Evolutionary conservation across 2,797 vertebrate genomes (phyloP).

Genomic region (Apogon talboti): DNA sequence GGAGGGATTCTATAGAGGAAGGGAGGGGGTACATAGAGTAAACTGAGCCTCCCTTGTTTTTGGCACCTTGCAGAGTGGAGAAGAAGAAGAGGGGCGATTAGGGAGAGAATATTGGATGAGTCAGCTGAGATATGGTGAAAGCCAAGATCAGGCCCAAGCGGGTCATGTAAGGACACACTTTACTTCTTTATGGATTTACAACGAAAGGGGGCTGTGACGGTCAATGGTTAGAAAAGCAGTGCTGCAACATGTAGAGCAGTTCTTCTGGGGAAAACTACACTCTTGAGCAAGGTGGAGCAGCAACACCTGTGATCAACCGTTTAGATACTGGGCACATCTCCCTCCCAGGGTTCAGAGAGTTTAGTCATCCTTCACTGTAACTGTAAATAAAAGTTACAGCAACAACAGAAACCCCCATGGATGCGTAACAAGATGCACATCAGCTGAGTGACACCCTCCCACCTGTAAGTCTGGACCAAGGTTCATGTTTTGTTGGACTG

Average conservation of each 20-base stretch:
- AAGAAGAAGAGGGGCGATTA: constrained; percentile 55
- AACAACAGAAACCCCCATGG: no score
- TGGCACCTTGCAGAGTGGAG: constrained; percentile 73
- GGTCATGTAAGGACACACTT: constrained; percentile 68
- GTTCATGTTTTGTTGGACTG: no score
- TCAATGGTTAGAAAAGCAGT: constrained; percentile 7
- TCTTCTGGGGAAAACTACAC: constrained; percentile 11
- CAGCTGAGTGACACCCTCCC: no score
- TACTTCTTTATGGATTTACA: constrained; percentile 13
- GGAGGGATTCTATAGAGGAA: constrained; percentile 68
- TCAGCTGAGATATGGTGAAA: constrained; percentile 70
- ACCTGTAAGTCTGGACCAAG: no score
- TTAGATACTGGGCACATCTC: neutral
- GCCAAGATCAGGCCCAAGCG: constrained; percentile 57
- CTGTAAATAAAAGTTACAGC: constrained; percentile 10
- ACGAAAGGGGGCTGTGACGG: constrained; percentile 17
- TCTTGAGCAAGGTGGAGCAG: neutral
- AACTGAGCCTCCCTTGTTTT: constrained; percentile 78
- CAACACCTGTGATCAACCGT: neutral
- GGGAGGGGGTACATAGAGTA: constrained; percentile 73
- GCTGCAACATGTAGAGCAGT: neutral
- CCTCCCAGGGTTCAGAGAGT: neutral
- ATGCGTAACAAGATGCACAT: no score
- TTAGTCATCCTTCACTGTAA: neutral
- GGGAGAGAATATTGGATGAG: constrained; percentile 68